Conservation (phyloP, 2,797 vertebrate genomes). For the Oceanodroma leucorhoa region DNA sequence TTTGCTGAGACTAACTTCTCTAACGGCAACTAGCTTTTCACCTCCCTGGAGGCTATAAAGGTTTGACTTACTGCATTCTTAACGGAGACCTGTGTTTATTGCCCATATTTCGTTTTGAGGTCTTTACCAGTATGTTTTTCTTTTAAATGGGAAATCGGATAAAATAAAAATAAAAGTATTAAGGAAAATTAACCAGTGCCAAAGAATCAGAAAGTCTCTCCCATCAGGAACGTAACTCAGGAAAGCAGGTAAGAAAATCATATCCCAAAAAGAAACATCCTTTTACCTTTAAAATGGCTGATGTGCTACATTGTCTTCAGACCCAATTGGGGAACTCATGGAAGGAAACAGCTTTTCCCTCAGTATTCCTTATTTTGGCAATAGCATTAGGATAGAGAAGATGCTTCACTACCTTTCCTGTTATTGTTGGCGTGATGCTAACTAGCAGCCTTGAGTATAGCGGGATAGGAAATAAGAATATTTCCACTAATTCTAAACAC, state of each 20-base stretch:
- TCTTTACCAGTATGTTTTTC: background rate
- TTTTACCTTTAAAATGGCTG: background rate
- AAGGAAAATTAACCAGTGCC: background rate
- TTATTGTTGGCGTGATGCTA: background rate
- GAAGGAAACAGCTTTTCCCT: background rate
- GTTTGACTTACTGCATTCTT: background rate
- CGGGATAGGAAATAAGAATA: background rate
- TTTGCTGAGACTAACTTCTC: background rate
- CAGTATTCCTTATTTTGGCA: background rate
- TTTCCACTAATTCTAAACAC: background rate
- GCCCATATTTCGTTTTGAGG: background rate
- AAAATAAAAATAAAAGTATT: background rate
- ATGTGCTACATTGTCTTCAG: background rate
- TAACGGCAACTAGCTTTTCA: background rate
- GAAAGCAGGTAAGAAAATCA: background rate
- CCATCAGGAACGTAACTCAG: background rate
- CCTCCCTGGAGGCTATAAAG: background rate
- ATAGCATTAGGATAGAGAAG: background rate
- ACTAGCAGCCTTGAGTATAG: background rate
- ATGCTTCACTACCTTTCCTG: background rate
- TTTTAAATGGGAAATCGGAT: background rate
- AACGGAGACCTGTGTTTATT: background rate
- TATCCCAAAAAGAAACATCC: background rate
- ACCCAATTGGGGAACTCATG: fast-evolving
- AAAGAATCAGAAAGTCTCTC: background rate